Percentiles rank a stretch among this genome's conserved stretches.
Evolutionary conservation across 1,140 invertebrate genomes (phyloP).

Genomic region (Bombus affinis): DNA sequence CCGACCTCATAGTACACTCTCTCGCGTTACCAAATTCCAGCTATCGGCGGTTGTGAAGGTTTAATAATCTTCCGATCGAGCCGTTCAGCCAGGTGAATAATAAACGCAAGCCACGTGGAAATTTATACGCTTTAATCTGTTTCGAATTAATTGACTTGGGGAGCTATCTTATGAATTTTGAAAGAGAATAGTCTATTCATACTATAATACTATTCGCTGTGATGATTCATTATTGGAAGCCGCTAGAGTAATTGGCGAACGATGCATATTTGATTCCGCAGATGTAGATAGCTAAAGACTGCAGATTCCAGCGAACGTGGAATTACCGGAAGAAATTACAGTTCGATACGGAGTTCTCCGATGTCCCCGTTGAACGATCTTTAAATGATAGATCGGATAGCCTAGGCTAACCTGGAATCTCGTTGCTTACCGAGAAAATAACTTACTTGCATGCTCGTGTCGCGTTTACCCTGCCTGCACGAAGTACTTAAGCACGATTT

Average conservation of each 20-base stretch:
- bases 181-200: no score
- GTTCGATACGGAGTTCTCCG: background rate
- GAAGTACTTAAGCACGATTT: background rate
- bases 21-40: background rate
- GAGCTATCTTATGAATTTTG: no score
- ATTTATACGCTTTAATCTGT: background rate
- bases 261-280: background rate
- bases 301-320: background rate
- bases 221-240: background rate
- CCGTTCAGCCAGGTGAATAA: background rate
- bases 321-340: background rate
- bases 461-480: no score
- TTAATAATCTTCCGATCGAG: background rate
- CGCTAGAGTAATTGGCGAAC: background rate
- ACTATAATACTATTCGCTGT: background rate
- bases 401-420: background rate
- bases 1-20: background rate
- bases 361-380: background rate
- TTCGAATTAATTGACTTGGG: no score
- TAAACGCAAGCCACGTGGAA: background rate
- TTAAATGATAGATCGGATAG: background rate
- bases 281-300: background rate
- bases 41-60: background rate
- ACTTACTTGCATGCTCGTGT: slow-evolving; percentile 3
- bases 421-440: slow-evolving; percentile 42